Conservation (phyloP, 2,113 vertebrate species). For the Bujurquina vittata region DNA sequence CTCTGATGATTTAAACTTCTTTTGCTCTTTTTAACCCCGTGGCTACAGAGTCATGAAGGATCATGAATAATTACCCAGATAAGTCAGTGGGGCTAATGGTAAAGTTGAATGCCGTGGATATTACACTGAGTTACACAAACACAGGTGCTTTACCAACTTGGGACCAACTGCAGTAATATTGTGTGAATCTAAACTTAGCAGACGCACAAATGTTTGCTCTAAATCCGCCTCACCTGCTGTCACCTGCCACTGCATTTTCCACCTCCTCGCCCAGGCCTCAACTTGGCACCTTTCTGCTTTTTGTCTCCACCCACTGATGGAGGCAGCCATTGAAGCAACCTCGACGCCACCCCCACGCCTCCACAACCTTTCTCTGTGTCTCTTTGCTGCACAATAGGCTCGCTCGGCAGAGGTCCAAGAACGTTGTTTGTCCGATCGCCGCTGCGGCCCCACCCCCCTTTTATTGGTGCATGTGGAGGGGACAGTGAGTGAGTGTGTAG, state of each 20-base stretch:
- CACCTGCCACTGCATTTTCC: slow-evolving; percentile 33
- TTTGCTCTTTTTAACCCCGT: neutral
- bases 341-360: slow-evolving; percentile 30
- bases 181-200: neutral
- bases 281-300: slow-evolving; percentile 63
- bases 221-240: slow-evolving; percentile 24
- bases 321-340: slow-evolving; percentile 56
- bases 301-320: slow-evolving; percentile 55
- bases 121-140: neutral
- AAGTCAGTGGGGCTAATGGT: neutral
- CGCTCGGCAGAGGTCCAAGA: slow-evolving; percentile 71
- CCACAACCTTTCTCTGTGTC: slow-evolving; percentile 58
- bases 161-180: neutral
- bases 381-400: slow-evolving; percentile 68
- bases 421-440: slow-evolving; percentile 67
- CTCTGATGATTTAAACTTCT: neutral
- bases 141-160: neutral
- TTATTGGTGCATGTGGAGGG: slow-evolving; percentile 53
- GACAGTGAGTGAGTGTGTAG: slow-evolving; percentile 33
- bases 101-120: neutral
- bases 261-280: slow-evolving; percentile 24
- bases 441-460: slow-evolving; percentile 50
- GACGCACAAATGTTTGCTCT: neutral
- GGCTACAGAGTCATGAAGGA: neutral
- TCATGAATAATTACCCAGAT: neutral